A percentile compares a stretch with the other conserved stretches of the same genome.
These are phyloP conservation scores for Maniola hyperantus DNA, from an alignment of 2,888 invertebrate species.

Conservation along the genomic window DNA sequence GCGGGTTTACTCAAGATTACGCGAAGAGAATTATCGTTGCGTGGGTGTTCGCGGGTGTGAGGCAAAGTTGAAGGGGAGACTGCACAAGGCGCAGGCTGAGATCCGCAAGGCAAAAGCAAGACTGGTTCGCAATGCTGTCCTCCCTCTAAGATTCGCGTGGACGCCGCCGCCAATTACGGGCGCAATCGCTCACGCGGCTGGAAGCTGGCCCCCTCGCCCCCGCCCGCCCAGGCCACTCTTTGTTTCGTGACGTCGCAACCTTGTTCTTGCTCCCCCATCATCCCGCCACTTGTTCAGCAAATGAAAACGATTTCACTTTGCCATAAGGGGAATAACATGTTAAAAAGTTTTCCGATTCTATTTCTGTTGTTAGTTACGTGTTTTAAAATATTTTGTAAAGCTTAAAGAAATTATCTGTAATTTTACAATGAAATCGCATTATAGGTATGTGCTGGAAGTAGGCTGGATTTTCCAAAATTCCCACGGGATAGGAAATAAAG, in stretches of 20 bases:
- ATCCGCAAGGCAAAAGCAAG: slow-evolving; percentile 65
- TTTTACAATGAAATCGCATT: no score
- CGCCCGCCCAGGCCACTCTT: slow-evolving; percentile 58
- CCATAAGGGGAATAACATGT: slow-evolving; percentile 49
- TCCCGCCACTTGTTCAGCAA: slow-evolving; percentile 65
- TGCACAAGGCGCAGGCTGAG: slow-evolving; percentile 48
- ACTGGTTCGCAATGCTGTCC: slow-evolving; percentile 73
- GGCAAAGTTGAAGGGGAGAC: slow-evolving; percentile 39
- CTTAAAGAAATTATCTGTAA: no score
- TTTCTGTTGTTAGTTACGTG: background rate
- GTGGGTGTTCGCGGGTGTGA: slow-evolving; percentile 56
- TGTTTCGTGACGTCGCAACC: slow-evolving; percentile 68
- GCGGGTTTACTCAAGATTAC: slow-evolving; percentile 80
- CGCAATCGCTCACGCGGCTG: slow-evolving; percentile 82
- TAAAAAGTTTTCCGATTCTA: slow-evolving; percentile 43
- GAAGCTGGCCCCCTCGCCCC: slow-evolving; percentile 54
- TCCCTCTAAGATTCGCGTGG: slow-evolving; percentile 83
- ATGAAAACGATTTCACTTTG: slow-evolving; percentile 79
- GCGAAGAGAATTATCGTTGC: slow-evolving; percentile 77
- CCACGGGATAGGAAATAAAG: no score
- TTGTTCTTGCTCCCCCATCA: slow-evolving; percentile 45
- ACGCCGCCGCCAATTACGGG: slow-evolving; percentile 83
- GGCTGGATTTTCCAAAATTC: no score
- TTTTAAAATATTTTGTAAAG: background rate
- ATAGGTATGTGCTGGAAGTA: no score